Evolutionary conservation across 2,113 vertebrate genomes (phyloP).

Genomic region (Podiceps cristatus): DNA sequence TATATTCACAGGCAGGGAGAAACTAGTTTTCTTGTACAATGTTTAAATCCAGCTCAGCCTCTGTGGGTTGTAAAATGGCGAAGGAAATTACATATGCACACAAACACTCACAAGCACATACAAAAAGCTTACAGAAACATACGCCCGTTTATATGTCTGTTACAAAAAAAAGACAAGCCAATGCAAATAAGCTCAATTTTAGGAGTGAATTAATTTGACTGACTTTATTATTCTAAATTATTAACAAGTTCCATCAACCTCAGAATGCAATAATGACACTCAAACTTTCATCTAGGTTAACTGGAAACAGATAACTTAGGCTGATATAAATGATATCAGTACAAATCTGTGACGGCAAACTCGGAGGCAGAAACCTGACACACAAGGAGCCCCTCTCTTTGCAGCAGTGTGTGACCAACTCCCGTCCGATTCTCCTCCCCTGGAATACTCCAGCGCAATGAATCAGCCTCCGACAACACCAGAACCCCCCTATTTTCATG

Average conservation of each 20-base stretch:
- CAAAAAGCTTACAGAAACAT: constrained; percentile 27
- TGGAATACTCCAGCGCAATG: neutral
- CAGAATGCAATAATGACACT: neutral
- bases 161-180: constrained; percentile 20
- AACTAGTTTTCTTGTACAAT: neutral
- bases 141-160: neutral
- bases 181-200: constrained; percentile 33
- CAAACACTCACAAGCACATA: constrained; percentile 4
- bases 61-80: neutral
- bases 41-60: constrained; percentile 23
- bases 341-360: neutral
- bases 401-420: neutral
- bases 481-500: neutral
- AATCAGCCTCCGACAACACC: neutral
- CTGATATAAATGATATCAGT: neutral
- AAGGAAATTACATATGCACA: constrained; percentile 44
- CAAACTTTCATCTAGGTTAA: neutral
- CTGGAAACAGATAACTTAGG: neutral
- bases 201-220: constrained; percentile 25
- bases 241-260: constrained; percentile 53
- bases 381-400: neutral
- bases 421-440: neutral
- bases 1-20: neutral
- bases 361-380: neutral
- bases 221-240: constrained; percentile 48